These are phyloP conservation scores for Pandion haliaetus DNA, from an alignment of 2,113 vertebrate genomes.

Conservation along the genomic window DNA sequence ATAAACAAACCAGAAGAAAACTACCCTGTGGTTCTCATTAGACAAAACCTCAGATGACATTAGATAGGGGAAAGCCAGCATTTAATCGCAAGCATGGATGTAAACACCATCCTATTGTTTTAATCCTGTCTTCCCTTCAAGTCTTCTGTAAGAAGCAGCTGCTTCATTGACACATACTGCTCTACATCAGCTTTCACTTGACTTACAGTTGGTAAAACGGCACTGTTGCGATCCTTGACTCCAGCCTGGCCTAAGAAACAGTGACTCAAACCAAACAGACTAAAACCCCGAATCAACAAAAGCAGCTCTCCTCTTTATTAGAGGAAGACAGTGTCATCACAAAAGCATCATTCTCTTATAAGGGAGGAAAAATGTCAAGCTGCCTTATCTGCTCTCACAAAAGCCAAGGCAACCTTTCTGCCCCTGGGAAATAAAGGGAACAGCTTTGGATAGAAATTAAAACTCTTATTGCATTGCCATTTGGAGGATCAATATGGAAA, in stretches of 20 bases:
- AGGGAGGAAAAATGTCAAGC: background rate
- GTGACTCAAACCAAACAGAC: background rate
- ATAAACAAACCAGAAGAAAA: background rate
- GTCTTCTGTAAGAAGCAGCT: background rate
- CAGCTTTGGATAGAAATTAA: background rate
- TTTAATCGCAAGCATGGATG: background rate
- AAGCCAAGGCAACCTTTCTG: background rate
- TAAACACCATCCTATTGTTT: background rate
- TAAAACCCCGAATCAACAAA: background rate
- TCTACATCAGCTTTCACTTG: background rate
- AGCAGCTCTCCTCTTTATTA: background rate
- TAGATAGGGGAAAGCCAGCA: background rate
- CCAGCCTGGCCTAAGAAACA: background rate
- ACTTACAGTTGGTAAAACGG: background rate
- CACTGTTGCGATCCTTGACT: background rate
- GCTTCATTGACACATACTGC: background rate
- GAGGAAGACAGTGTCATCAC: background rate
- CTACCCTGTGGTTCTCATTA: background rate
- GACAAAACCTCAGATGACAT: background rate
- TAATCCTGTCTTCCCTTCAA: background rate
- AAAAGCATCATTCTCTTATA: background rate
- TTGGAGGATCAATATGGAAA: conserved; percentile 34
- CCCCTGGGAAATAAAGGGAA: background rate
- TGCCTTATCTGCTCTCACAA: background rate
- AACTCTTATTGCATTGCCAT: background rate